Base-by-base conservation (phyloP, 2,888 invertebrate genomes). In the Lypha dubia region DNA sequence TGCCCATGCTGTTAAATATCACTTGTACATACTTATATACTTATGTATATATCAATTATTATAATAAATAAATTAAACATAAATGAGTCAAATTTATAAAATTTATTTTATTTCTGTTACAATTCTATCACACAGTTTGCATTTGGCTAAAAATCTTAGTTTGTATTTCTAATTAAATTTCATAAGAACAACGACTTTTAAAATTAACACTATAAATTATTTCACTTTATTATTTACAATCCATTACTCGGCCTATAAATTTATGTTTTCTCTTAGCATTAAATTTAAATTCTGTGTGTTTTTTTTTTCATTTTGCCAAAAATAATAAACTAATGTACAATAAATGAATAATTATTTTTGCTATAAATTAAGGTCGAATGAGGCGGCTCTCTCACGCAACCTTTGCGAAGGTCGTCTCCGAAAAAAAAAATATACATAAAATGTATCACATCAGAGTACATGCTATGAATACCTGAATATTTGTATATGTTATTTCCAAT, bases 341-440 rank as follows among this genome's bases (percentile, higher is more conserved):
- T 70, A 4, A 38, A 67, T 58, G 15, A 38, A 65, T 53, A 32
- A 22, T 44, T 53, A 32, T 44, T 41, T 56, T 44, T 58, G 49
- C 32, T n/a, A 32, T 46, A n/a, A 8, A 20, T 9, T 22, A n/a
- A 11, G 20, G 65, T 3, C 8, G n/a, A 35, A 24, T 22, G 20
- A n/a, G 49, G 51, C 2, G 28, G 28, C 28, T 28, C 28, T 63
- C 74, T 53, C 53, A 63, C 24, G n/a, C 49, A 79, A 73, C 68
- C 60, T 81, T 75, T 53, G 8, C 0, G 63, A 76, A 82, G 81
- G 81, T 82, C 70, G 20, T 65, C 32, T 70, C 28, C 53, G 38
- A 63, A 70, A 68, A 56, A 65, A 17, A n/a, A 53, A 53, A 24
- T 24, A 51, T n/a, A n/a, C 5, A 24, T 56, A 60, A 73, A 65